Base-by-base conservation (phyloP, 2,113 vertebrate species). In the Aldabrachelys gigantea region DNA sequence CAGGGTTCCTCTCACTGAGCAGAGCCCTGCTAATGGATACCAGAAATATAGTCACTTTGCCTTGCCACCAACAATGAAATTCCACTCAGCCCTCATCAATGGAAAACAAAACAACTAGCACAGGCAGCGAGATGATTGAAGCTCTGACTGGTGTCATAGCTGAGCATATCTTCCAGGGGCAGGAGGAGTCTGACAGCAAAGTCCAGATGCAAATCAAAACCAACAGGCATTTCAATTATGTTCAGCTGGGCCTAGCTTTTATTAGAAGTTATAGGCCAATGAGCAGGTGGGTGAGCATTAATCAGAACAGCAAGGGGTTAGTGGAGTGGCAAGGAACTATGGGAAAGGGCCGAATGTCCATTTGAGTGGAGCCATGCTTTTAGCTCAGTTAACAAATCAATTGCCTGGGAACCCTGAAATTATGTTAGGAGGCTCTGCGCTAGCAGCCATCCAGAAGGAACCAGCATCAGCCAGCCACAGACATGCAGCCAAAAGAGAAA, bases 221-320 rank as follows among this genome's bases (percentile, higher is more conserved):
- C 27, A 91, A 91, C 57, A 90, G 80, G 91, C 24, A 31, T 86
- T 80, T 35, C 95, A 79, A 95, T 96, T 96, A 89, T 96, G 92
- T 95, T 53, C 87, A 80, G 76, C 41, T 14, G 24, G 85, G 75
- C 80, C 89, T 85, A 5, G 5, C 5, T 80, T 1, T 89, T 86
- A 82, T 0, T 50, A 81, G 82, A 5, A 0, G 0, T 41, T 97
- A 90, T 8, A 29, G 57, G n/a, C 29, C 38, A 5, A 49, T 12
- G 62, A 92, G 94, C 41, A 53, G 69, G 35, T 54, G 2, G 31
- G 53, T 59, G 31, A 75, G 54, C 41, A 78, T 78, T 78, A 78
- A 92, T 85, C 1, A 2, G 90, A 80, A 69, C 0, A 1, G 65
- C 81, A 59, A 81, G 49, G 53, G 82, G 41, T 76, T 79, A 56